A percentile compares a stretch with the other conserved stretches of the same genome.
phyloP scores from a whole-genome alignment of 2,113 vertebrate genomes.

The Laterallus jamaicensis region DNA sequence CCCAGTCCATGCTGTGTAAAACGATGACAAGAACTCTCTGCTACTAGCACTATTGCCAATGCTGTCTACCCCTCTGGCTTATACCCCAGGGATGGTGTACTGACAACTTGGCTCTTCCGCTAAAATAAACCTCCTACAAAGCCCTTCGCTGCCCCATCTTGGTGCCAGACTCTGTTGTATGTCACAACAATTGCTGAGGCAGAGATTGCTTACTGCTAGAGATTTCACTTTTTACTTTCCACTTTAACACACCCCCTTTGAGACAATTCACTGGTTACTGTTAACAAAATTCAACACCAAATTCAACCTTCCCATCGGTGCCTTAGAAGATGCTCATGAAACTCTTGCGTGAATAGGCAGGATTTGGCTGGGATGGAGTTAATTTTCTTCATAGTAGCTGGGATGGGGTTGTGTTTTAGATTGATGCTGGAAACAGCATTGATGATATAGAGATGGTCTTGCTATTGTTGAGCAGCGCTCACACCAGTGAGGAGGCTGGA shows the following conservation, averaged over 20 bases:
- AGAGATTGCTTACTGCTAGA: not conserved
- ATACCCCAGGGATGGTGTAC: not conserved
- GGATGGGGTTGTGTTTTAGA: no score
- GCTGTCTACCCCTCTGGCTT: not conserved
- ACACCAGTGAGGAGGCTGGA: no score
- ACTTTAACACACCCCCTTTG: not conserved
- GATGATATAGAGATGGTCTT: no score
- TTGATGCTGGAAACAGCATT: no score
- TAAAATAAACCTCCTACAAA: not conserved
- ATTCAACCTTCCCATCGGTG: not conserved
- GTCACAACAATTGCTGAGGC: not conserved
- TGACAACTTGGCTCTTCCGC: not conserved
- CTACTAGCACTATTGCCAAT: fast-evolving
- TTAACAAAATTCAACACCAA: not conserved
- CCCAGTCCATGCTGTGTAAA: not conserved
- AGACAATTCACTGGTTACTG: not conserved
- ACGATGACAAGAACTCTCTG: not conserved
- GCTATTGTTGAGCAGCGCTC: no score
- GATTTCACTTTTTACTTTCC: not conserved
- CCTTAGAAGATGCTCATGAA: not conserved
- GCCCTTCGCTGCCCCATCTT: not conserved
- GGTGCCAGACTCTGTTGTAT: not conserved
- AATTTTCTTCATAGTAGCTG: no score
- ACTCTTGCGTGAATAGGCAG: not conserved
- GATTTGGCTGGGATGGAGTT: no score